phyloP scores from a whole-genome alignment of 1,140 invertebrate species.

The Caenorhabditis remanei region DNA sequence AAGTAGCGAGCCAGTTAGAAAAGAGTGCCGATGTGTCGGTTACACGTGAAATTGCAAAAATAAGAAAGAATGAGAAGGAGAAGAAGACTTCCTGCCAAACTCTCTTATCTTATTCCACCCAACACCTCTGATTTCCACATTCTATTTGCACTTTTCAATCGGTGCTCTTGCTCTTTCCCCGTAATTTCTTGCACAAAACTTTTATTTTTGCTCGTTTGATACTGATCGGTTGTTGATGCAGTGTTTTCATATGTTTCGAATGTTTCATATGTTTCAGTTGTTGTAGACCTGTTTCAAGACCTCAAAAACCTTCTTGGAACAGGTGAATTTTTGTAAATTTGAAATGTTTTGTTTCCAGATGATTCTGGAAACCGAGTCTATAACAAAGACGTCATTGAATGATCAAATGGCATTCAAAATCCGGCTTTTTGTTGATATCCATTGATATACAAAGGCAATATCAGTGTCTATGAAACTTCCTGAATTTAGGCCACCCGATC shows the following conservation, averaged over 20 bases:
- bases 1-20: slow-evolving; percentile 24
- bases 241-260: no score
- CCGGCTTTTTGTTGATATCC: neutral
- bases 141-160: slow-evolving; percentile 32
- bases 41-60: slow-evolving; percentile 16
- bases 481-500: slow-evolving; percentile 46
- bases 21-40: neutral
- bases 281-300: neutral
- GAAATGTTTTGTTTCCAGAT: neutral
- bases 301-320: neutral
- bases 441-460: no score
- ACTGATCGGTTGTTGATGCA: slow-evolving; percentile 12
- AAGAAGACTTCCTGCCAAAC: slow-evolving; percentile 29
- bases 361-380: neutral
- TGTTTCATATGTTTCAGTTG: no score
- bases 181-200: slow-evolving; percentile 1
- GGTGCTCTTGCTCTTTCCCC: slow-evolving; percentile 4
- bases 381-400: neutral
- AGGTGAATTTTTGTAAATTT: slow-evolving; percentile 14
- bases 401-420: neutral
- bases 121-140: slow-evolving; percentile 5
- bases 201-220: neutral
- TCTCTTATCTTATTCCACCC: slow-evolving; percentile 34
- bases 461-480: neutral
- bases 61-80: neutral